These are phyloP conservation scores for Cepaea nemoralis DNA, from an alignment of 1,140 invertebrate genomes.

Conservation along the genomic window DNA sequence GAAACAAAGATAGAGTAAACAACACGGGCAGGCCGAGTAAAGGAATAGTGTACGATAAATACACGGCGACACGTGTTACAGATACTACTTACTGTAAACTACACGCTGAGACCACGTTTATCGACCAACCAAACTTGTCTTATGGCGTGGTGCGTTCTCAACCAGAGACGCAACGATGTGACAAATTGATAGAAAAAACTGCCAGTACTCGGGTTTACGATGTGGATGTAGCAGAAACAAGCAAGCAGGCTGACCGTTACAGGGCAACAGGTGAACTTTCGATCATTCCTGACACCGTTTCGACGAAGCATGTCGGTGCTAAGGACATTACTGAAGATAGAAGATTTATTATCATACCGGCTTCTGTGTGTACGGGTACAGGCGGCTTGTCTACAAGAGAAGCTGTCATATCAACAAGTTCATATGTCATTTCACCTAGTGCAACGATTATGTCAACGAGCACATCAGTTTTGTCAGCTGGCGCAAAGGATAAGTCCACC, in stretches of 20 bases:
- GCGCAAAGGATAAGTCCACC: not conserved
- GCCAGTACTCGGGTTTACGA: not conserved
- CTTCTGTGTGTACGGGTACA: too few species aligned
- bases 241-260: not conserved
- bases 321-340: too few species aligned
- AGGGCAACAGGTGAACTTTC: not conserved
- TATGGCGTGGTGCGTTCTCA: not conserved
- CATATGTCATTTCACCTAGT: too few species aligned
- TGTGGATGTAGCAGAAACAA: not conserved
- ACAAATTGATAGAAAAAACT: too few species aligned
- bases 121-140: not conserved
- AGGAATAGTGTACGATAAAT: not conserved
- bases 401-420: too few species aligned
- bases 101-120: not conserved
- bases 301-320: too few species aligned
- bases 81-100: not conserved
- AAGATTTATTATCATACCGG: too few species aligned
- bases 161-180: not conserved
- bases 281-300: not conserved
- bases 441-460: too few species aligned
- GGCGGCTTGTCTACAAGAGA: too few species aligned
- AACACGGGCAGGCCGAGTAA: not conserved
- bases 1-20: not conserved
- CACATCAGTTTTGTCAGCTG: too few species aligned
- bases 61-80: not conserved